phyloP scores from a whole-genome alignment of 53 echinoderm and acorn worm species.

The Holothuria leucospilota region DNA sequence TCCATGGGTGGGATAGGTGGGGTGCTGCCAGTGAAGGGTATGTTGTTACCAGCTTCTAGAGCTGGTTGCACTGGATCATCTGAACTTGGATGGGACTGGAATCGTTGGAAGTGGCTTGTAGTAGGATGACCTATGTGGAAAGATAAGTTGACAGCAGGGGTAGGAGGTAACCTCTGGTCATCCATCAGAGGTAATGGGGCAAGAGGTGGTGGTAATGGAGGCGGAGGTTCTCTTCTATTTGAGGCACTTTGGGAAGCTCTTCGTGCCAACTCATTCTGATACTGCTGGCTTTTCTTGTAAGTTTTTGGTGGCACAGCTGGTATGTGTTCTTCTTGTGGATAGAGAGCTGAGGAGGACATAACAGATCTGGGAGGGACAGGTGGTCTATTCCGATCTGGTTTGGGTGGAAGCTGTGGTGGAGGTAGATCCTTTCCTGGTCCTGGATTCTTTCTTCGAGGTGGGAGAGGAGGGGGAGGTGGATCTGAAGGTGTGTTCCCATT shows the following conservation, averaged over 20 bases:
- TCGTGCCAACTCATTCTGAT: slow-evolving; percentile 20
- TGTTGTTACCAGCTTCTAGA: not conserved
- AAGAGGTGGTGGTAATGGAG: slow-evolving; percentile 67
- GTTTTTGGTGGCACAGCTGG: slow-evolving; percentile 58
- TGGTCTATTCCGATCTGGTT: slow-evolving; percentile 69
- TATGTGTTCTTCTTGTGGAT: slow-evolving; percentile 54
- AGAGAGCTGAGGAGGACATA: slow-evolving; percentile 9
- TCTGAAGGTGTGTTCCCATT: slow-evolving; percentile 47
- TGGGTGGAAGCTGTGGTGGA: slow-evolving; percentile 84
- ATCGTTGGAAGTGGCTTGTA: not conserved
- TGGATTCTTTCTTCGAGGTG: slow-evolving; percentile 66
- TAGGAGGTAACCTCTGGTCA: slow-evolving; percentile 58
- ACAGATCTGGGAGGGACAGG: slow-evolving; percentile 55
- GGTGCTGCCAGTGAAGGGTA: not conserved
- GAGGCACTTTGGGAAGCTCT: slow-evolving; percentile 23
- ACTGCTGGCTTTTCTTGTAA: slow-evolving; percentile 49
- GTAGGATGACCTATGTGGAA: slow-evolving; percentile 19
- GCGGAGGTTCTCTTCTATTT: slow-evolving; percentile 24
- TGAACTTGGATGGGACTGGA: not conserved
- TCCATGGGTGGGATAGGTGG: slow-evolving; percentile 3
- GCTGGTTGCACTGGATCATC: slow-evolving; percentile 4
- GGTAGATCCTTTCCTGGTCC: slow-evolving; percentile 61
- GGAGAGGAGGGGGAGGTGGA: slow-evolving; percentile 73
- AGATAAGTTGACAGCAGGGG: slow-evolving; percentile 55
- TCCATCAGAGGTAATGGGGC: slow-evolving; percentile 21